Percentiles rank a stretch among this genome's conserved stretches.
phyloP scores from a whole-genome alignment of 2,888 invertebrate species.

The Chouioia cunea region DNA sequence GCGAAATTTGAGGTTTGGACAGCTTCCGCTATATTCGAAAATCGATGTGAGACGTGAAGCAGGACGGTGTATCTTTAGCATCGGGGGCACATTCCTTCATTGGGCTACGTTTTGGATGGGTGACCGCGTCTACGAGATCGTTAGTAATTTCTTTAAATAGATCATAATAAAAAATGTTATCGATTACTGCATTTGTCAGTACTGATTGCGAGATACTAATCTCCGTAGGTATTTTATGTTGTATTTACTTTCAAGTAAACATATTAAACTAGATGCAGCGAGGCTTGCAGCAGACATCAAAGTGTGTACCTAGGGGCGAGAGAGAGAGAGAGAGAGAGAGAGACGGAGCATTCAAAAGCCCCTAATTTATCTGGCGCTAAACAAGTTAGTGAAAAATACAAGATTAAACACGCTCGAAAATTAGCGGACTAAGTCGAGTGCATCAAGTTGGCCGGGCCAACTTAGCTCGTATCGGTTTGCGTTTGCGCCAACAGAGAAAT shows the following conservation, averaged over 20 bases:
- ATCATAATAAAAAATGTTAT: too few species aligned
- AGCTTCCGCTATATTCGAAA: conserved; percentile 17
- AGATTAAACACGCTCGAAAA: background rate
- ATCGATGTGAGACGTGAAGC: conserved; percentile 34
- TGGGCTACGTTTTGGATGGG: too few species aligned
- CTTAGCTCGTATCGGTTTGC: too few species aligned
- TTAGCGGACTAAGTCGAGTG: conserved; percentile 29
- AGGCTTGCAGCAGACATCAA: too few species aligned
- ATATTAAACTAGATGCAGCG: too few species aligned
- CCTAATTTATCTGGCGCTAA: background rate
- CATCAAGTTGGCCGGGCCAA: conserved; percentile 2
- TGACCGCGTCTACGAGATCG: too few species aligned
- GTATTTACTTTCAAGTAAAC: too few species aligned
- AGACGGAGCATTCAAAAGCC: conserved; percentile 30
- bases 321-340: conserved; percentile 46
- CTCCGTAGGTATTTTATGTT: too few species aligned
- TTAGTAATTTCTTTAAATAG: too few species aligned
- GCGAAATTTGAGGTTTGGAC: too few species aligned
- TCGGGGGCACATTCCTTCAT: conserved; percentile 59
- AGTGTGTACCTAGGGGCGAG: conserved; percentile 50
- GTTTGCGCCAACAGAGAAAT: conserved; percentile 10
- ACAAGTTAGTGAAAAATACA: too few species aligned
- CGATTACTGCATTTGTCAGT: too few species aligned
- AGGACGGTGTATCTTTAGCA: conserved; percentile 60
- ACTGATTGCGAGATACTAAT: background rate